These are phyloP conservation scores for Grantiella picta DNA, from an alignment of 2,113 vertebrate genomes.

Conservation along the genomic window DNA sequence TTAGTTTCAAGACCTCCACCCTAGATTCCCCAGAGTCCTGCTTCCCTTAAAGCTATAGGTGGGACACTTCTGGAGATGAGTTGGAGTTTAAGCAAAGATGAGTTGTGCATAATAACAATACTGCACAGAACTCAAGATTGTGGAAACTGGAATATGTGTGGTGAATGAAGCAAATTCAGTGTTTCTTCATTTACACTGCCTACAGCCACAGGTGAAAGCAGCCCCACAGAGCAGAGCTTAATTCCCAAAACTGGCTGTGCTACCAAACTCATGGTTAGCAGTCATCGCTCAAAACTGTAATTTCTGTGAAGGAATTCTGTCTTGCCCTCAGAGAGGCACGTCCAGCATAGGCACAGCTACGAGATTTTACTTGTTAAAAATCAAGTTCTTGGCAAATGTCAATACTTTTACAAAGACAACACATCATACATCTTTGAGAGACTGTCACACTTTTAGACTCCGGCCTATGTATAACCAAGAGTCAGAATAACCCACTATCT, in stretches of 20 bases:
- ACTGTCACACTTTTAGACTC: accelerated
- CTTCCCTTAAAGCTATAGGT: neutral
- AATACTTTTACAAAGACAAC: neutral
- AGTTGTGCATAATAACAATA: neutral
- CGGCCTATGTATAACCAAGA: neutral
- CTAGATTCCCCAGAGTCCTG: neutral
- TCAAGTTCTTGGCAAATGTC: neutral
- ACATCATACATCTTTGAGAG: neutral
- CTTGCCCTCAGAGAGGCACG: neutral
- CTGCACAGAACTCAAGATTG: neutral
- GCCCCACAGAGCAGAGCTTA: neutral
- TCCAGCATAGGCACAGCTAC: neutral
- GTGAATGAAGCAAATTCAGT: neutral
- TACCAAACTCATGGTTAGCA: neutral
- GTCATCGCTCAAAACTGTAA: neutral
- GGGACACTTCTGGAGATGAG: neutral
- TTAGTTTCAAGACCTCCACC: neutral
- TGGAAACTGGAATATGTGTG: neutral
- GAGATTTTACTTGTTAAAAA: neutral
- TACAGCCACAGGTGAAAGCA: neutral
- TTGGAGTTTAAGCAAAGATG: neutral
- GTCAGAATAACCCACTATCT: neutral
- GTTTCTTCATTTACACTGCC: neutral
- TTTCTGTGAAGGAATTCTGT: neutral
- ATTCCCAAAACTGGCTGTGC: neutral